phyloP scores from a whole-genome alignment of 2,797 vertebrate species.

The Buphagus erythrorhynchus region DNA sequence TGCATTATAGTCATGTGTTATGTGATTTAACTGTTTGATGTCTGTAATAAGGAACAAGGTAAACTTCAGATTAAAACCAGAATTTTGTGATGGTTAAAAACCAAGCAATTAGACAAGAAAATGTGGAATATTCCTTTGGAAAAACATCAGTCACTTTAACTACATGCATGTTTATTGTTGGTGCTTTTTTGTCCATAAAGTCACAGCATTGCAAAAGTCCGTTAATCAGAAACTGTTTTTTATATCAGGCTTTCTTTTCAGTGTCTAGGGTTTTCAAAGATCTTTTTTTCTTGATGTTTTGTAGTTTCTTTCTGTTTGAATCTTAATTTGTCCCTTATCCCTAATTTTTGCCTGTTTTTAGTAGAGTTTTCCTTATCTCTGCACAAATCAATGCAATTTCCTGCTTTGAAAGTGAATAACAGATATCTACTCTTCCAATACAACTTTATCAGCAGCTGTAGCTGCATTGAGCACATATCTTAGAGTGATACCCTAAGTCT shows the following conservation, averaged over 20 bases:
- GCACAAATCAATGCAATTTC: not conserved
- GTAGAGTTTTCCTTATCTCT: not conserved
- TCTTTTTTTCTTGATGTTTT: not conserved
- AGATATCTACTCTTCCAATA: not conserved
- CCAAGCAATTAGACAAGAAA: not conserved
- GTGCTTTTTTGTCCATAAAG: not conserved
- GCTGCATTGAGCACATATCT: not conserved
- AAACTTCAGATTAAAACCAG: not conserved
- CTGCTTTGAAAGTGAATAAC: not conserved
- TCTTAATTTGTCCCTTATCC: not conserved
- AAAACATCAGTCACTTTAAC: not conserved
- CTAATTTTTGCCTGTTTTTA: not conserved
- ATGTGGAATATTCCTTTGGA: not conserved
- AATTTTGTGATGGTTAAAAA: not conserved
- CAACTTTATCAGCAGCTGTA: not conserved
- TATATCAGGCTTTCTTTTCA: not conserved
- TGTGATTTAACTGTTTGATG: not conserved
- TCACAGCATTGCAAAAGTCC: not conserved
- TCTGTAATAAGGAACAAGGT: not conserved
- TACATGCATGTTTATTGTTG: not conserved
- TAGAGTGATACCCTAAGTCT: not conserved
- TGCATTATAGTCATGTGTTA: not conserved
- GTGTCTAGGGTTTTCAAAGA: rapidly evolving
- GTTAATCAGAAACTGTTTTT: not conserved
- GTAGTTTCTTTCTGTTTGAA: not conserved